These are phyloP conservation scores for Melitaea cinxia DNA, from an alignment of 1,140 invertebrate species.

Conservation along the genomic window DNA sequence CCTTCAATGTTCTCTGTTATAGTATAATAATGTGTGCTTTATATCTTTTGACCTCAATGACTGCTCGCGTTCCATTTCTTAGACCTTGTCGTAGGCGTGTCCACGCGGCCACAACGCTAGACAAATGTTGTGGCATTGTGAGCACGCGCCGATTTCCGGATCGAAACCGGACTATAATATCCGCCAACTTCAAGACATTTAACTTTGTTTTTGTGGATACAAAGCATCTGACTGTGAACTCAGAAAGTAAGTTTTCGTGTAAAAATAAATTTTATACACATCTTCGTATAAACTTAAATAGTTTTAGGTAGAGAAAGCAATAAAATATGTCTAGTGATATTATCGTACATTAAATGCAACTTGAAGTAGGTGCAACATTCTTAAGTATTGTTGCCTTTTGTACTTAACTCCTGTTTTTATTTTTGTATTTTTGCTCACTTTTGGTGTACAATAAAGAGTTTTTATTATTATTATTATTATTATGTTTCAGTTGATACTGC, in stretches of 20 bases:
- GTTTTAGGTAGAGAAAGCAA: not conserved
- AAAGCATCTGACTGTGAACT: not conserved
- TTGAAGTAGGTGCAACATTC: constrained; percentile 8
- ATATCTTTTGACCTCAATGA: constrained; percentile 49
- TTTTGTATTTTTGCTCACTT: too few species aligned
- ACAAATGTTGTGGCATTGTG: constrained; percentile 33
- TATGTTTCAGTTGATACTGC: constrained; percentile 11
- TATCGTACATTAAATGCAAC: not conserved
- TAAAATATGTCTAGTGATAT: not conserved
- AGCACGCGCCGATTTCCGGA: constrained; percentile 35
- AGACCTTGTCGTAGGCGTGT: constrained; percentile 59
- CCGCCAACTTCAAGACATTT: not conserved
- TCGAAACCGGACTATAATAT: constrained; percentile 29
- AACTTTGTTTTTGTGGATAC: not conserved
- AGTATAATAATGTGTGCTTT: constrained; percentile 28
- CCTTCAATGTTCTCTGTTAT: constrained; percentile 11
- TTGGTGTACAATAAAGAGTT: too few species aligned
- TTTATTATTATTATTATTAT: too few species aligned
- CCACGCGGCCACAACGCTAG: constrained; percentile 38
- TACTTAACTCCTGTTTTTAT: too few species aligned
- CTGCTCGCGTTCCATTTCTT: constrained; percentile 63
- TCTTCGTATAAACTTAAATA: not conserved
- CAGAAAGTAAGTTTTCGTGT: not conserved
- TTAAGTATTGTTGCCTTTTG: too few species aligned
- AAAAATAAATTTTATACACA: not conserved